Evolutionary conservation across 2,797 vertebrate genomes (phyloP).

Genomic region (Oreochromis grahami): DNA sequence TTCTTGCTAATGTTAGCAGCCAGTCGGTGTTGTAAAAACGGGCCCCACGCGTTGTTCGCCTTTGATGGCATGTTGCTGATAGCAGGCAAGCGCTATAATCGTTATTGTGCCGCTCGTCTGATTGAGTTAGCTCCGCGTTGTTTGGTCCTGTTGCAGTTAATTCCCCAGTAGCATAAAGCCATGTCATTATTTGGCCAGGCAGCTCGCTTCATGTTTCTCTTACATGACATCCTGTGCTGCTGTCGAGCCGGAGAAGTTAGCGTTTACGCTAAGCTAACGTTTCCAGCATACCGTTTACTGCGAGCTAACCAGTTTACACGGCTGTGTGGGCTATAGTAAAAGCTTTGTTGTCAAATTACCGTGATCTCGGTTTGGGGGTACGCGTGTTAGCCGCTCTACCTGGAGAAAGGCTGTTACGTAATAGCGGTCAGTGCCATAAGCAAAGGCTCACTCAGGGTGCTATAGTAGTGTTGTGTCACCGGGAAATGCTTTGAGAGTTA

Average conservation of each 20-base stretch:
- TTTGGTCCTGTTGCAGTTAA: neutral
- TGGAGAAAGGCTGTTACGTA: conserved; percentile 10
- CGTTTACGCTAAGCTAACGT: conserved; percentile 9
- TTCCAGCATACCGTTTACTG: neutral
- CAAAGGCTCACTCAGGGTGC: neutral
- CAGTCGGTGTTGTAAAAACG: conserved; percentile 18
- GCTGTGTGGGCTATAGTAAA: neutral
- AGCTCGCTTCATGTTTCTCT: neutral
- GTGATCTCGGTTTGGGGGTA: neutral
- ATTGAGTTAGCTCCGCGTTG: neutral
- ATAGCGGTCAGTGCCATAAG: neutral
- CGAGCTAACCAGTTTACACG: neutral
- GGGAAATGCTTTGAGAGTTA: neutral
- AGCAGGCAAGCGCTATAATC: conserved; percentile 5
- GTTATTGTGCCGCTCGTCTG: neutral
- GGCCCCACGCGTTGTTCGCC: conserved; percentile 59
- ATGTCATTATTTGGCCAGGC: neutral
- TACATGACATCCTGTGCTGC: neutral
- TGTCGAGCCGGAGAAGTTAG: neutral
- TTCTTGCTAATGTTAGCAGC: neutral
- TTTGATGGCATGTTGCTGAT: conserved; percentile 53
- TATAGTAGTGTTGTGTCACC: neutral
- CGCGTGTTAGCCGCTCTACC: neutral
- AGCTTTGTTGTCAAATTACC: neutral
- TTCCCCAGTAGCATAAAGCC: neutral